These are phyloP conservation scores for Morpho deidamia DNA, from an alignment of 2,888 invertebrate species.

Conservation along the genomic window DNA sequence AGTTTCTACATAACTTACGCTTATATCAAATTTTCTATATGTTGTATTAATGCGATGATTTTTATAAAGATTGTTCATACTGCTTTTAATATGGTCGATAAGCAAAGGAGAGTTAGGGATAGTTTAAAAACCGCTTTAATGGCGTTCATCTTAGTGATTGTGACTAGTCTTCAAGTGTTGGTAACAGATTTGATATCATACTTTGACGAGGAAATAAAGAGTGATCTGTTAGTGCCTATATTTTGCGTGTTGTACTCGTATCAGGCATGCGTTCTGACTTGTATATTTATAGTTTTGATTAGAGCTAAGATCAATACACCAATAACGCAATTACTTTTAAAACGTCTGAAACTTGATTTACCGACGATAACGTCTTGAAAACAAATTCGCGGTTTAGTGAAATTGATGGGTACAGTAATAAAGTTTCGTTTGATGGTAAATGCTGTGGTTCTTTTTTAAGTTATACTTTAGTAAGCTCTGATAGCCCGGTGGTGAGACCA, in stretches of 20 bases:
- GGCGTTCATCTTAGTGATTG: conserved; percentile 42
- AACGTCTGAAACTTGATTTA: neutral
- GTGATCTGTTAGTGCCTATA: conserved; percentile 17
- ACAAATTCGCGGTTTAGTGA: no score
- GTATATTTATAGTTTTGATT: conserved; percentile 32
- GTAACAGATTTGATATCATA: conserved; percentile 37
- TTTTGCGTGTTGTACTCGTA: conserved; percentile 41
- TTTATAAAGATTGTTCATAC: conserved; percentile 46
- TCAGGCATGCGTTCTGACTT: conserved; percentile 34
- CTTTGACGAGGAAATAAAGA: conserved; percentile 20
- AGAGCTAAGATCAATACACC: conserved; percentile 20
- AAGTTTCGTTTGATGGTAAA: no score
- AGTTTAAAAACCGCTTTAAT: conserved; percentile 36
- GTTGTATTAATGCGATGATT: conserved; percentile 40
- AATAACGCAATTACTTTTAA: conserved; percentile 13
- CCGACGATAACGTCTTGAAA: neutral
- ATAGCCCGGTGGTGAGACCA: no score
- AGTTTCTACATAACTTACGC: conserved; percentile 35
- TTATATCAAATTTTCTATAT: conserved; percentile 40
- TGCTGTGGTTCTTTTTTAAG: no score
- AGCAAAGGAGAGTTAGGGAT: conserved; percentile 26
- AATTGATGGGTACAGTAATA: no score
- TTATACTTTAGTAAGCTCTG: no score
- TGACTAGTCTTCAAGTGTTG: conserved; percentile 49
- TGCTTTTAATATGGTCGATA: conserved; percentile 26